Percentiles rank a stretch among this genome's conserved stretches.
Evolutionary conservation across 2,888 invertebrate genomes (phyloP).

Genomic region (Flexamia atlantica): DNA sequence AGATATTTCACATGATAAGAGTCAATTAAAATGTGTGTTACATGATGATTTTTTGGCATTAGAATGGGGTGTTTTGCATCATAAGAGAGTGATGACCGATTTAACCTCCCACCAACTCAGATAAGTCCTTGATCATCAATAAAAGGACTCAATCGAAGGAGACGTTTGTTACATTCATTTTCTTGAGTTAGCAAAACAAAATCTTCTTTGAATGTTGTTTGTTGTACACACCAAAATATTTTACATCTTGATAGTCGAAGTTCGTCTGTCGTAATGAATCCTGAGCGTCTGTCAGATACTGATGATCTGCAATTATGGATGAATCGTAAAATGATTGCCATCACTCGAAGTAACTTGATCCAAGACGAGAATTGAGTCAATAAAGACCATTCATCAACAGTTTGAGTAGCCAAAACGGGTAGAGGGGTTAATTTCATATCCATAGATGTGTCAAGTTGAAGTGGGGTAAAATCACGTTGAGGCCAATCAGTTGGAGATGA

Average conservation of each 20-base stretch:
- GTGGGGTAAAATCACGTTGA: not conserved
- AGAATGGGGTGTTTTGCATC: constrained; percentile 62
- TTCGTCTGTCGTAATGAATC: constrained; percentile 2
- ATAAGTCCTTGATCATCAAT: constrained; percentile 60
- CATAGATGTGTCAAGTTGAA: not conserved
- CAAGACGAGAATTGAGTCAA: constrained; percentile 32
- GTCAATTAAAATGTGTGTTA: constrained; percentile 57
- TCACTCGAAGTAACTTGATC: not conserved
- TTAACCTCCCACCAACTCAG: constrained; percentile 65
- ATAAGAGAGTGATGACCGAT: constrained; percentile 15
- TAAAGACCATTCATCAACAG: not conserved
- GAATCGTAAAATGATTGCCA: constrained; percentile 37
- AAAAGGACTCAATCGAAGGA: constrained; percentile 54
- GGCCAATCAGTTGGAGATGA: constrained; percentile 12
- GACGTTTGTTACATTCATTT: not conserved
- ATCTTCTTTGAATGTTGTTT: constrained; percentile 13
- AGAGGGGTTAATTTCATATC: not conserved
- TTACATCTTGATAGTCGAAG: not conserved
- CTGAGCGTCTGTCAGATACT: not conserved
- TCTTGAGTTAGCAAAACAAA: constrained; percentile 2
- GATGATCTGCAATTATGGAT: constrained; percentile 21
- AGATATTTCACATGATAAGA: constrained; percentile 57
- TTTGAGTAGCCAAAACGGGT: not conserved
- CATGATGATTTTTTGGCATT: constrained; percentile 58
- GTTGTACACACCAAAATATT: constrained; percentile 12